Evolutionary conservation across 2,113 vertebrate species (phyloP), one percentile per base, ranked within the genome.

Genomic region (Aythya baeri): DNA sequence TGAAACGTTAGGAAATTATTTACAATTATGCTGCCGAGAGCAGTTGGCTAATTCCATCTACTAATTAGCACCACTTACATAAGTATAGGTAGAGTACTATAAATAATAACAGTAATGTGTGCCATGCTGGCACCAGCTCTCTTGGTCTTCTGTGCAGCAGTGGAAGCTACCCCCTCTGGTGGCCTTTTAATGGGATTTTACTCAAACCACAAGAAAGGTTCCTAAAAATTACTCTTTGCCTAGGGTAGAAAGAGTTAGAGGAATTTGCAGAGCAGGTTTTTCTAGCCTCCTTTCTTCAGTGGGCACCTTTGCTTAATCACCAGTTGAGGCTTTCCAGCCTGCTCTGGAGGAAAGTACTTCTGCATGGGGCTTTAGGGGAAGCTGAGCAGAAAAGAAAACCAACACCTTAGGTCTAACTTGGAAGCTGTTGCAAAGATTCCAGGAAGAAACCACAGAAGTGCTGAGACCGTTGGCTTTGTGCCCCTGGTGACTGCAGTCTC

Each of bases 31-130:
- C 83, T 90, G 87, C 92, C 41, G 78, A 91, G 90, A 96, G 94
- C 96, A 96, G 94, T 72, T 65, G 91, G 95, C 92, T 97, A 97
- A 97, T 97, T 97, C 93, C 75, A 90, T 91, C 95, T 94, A 13
- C 95, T 96, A 97, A 97, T 97, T 96, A 97, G 88, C 85, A 83
- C 58, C 90, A 82, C 92, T 96, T 93, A 78, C 91, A 87, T 88
- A 94, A 96, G 90, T 92, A 71, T 79, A 97, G 96, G 94, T 88
- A 88, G 90, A 82, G 93, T 41, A 75, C 93, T 94, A 78, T 94
- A 91, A 96, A 93, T 96, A 96, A 86, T 25, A 83, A 77, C 25
- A 1, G 86, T 76, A 17, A 6, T 10, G 75, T 52, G 93, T 13
- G 88, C 93, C 50, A 58, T 0, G 75, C 90, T 96, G 93, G 74